Conservation (phyloP, 30 jellyfish, hydroid and myxozoan genomes). For the Chrysaora quinquecirrha region DNA sequence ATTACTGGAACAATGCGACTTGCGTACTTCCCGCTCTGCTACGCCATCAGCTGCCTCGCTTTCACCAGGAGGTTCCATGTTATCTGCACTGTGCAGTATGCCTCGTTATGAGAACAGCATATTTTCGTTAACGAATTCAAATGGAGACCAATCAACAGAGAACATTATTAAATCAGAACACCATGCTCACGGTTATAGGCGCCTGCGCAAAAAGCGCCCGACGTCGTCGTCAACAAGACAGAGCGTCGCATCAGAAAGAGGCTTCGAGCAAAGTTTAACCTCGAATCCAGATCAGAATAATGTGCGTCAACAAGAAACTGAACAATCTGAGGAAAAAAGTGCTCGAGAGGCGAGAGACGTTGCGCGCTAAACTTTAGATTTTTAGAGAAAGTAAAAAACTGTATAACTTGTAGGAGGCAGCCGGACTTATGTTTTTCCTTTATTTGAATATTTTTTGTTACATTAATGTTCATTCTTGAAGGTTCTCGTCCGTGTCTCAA, state of each 20-base stretch:
- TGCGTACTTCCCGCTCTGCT: constrained; percentile 83
- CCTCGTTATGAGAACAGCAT: constrained; percentile 56
- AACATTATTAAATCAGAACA: constrained; percentile 52
- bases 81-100: constrained; percentile 51
- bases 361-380: too few species aligned
- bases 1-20: constrained; percentile 87
- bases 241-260: constrained; percentile 65
- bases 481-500: too few species aligned
- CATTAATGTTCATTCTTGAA: too few species aligned
- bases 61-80: constrained; percentile 74
- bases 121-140: constrained; percentile 47
- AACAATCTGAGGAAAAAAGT: too few species aligned
- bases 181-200: constrained; percentile 31
- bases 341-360: too few species aligned
- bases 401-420: too few species aligned
- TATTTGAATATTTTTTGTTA: too few species aligned
- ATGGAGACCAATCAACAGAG: constrained; percentile 65
- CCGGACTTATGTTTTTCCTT: too few species aligned
- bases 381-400: too few species aligned
- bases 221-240: constrained; percentile 33
- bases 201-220: constrained; percentile 49
- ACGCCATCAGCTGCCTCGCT: constrained; percentile 90
- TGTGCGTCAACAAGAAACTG: background rate
- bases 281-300: constrained; percentile 40
- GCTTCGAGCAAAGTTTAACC: constrained; percentile 59